A percentile compares a stretch with the other conserved stretches of the same genome.
These are phyloP conservation scores for Melanaphis sacchari DNA, from an alignment of 1,140 invertebrate genomes.

Conservation along the genomic window DNA sequence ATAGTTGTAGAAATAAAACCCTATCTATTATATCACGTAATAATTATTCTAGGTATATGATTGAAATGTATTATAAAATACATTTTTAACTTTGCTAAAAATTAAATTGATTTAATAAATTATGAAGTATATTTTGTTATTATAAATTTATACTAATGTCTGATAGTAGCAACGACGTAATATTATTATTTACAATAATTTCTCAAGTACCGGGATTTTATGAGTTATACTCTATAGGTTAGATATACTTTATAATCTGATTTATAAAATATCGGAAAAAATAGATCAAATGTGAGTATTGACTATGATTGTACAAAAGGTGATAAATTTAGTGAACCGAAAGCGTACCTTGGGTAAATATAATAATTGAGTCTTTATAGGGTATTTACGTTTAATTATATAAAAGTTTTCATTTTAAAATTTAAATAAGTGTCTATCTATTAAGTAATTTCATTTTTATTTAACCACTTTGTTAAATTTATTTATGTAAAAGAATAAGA, in stretches of 20 bases:
- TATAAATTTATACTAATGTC: background rate
- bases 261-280: background rate
- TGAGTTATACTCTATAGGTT: background rate
- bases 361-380: background rate
- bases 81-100: too few species aligned
- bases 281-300: background rate
- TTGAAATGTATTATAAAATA: too few species aligned
- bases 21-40: too few species aligned
- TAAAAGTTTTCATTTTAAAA: background rate
- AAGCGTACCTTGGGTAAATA: background rate
- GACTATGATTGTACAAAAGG: background rate
- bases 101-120: too few species aligned
- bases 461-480: background rate
- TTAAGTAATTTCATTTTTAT: background rate
- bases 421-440: background rate
- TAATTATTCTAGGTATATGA: too few species aligned
- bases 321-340: background rate
- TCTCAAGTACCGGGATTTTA: background rate
- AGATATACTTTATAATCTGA: background rate
- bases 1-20: too few species aligned
- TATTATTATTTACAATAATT: too few species aligned
- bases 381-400: background rate
- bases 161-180: background rate
- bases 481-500: background rate
- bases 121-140: too few species aligned